Base-by-base conservation (phyloP, 2,113 vertebrate species). In the Zosterops pallidus region DNA sequence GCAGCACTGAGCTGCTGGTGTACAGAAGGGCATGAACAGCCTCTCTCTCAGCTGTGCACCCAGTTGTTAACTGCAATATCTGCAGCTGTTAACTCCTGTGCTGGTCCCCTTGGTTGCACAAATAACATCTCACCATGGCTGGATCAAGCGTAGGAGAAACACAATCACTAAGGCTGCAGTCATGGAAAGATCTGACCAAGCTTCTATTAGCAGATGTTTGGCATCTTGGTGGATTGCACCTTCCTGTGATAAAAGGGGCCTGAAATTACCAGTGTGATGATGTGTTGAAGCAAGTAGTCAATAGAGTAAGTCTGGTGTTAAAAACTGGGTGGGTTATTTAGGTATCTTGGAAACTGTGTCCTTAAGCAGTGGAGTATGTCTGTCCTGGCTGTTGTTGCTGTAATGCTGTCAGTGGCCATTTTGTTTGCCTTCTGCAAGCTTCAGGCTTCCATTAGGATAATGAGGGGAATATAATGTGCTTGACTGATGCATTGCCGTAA, bases 401-500 rank as follows among this genome's bases (percentile, higher is more conserved):
- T 23, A 56, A 47, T 49, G n/a, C 14, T 68, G 28, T 64, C 68
- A 63, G 64, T 52, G 52, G 53, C 39, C 83, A 89, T 96, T 94
- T 91, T 75, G 63, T 47, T 74, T 62, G 64, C 47, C 50, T 93
- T 86, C 63, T 79, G 46, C 37, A 89, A 86, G 46, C 50, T 72
- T 49, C 39, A 59, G 79, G 68, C 44, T 77, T 92, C 55, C 82
- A 88, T 92, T 89, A 96, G 94, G 53, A 93, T 83, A 94, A 89
- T 83, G 72, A 92, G 49, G 76, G 62, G 59, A 92, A 83, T 91
- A 67, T 85, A 88, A 86, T 55, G 42, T 90, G 41, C 26, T 88
- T 96, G 79, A 74, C 83, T 94, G 86, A 88, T 79, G 65, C 57
- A 88, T 84, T 86, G 87, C 86, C 71, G 39, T 86, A 89, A 94